Conservation (phyloP, 2,113 vertebrate species). For the Rhodinocichla rosea region DNA sequence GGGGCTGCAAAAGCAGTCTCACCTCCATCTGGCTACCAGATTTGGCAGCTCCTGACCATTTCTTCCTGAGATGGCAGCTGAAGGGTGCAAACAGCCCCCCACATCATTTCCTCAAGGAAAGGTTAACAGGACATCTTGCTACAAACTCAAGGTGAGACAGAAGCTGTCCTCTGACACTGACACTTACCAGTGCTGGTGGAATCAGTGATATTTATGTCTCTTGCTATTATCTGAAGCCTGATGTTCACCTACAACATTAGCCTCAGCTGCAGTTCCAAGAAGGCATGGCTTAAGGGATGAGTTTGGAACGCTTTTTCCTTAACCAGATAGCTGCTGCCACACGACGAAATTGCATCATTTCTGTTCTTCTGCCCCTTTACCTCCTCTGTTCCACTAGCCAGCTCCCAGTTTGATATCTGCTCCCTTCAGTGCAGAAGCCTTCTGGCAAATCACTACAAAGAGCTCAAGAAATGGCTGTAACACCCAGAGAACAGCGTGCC, state of each 20-base stretch:
- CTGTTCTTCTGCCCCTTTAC: background rate
- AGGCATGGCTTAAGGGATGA: background rate
- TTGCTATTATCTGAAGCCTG: background rate
- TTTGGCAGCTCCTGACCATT: background rate
- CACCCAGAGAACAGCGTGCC: background rate
- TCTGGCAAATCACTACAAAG: background rate
- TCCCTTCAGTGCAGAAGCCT: background rate
- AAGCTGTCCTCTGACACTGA: background rate
- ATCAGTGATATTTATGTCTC: background rate
- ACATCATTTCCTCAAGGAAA: background rate
- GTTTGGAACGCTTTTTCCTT: background rate
- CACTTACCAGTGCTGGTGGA: background rate
- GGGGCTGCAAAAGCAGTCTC: background rate
- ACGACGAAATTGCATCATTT: background rate
- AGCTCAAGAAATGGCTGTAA: background rate
- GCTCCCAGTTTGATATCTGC: background rate
- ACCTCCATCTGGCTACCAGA: background rate
- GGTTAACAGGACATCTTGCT: background rate
- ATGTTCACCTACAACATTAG: background rate
- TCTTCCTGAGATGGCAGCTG: background rate
- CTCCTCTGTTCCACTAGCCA: background rate
- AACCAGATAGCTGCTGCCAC: background rate
- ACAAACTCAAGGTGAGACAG: background rate
- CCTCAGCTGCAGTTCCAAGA: background rate
- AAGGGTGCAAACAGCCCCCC: background rate